Base-by-base conservation (phyloP, 23 tunicate species). In the Styela plicata region DNA sequence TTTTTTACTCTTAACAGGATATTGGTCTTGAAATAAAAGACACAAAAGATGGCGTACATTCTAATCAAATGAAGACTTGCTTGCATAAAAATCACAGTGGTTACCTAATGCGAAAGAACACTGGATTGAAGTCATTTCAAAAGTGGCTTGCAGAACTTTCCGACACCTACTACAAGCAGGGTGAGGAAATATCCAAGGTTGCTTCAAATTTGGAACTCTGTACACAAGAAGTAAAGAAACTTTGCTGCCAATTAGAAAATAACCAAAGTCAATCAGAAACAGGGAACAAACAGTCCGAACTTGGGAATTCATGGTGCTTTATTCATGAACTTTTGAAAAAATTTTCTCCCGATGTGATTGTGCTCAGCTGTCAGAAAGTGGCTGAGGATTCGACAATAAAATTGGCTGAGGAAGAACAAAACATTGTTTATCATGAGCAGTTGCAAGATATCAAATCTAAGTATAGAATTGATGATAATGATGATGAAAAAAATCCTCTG, bases 311-410 rank as follows among this genome's bases (percentile, higher is more conserved):
- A 44, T 44, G 57, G 57, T 44, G 57, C 13, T 44, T 44, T 13
- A 44, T 44, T 44, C 57, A 13, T 30, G 77, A 71, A 28, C 17
- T 71, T 3, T 2, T 71, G 23, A 5, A 71, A 34, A 71, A 71
- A 21, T 71, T 30, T 32, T 27, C 77, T 71, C 36, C 77, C 2
- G 37, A 71, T 28, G 37, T 32, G 37, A 71, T 71, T 31, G 34
- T 17, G 16, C 29, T 3, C 3, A 21, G 3, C 5, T 71, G 26
- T 28, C 32, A 21, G 36, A 27, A 31, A 32, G 7, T 71, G 7
- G 23, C 17, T 3, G 35, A 71, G 2, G 35, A 27, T 3, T 22
- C 36, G 5, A 32, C 34, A 34, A 29, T 16, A 5, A 5, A 3
- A 21, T 16, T 71, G 5, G 36, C 3, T 26, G 24, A 30, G 5